Conservation (phyloP, 2,113 vertebrate species). For the Calyptommatus sinebrachiatus region DNA sequence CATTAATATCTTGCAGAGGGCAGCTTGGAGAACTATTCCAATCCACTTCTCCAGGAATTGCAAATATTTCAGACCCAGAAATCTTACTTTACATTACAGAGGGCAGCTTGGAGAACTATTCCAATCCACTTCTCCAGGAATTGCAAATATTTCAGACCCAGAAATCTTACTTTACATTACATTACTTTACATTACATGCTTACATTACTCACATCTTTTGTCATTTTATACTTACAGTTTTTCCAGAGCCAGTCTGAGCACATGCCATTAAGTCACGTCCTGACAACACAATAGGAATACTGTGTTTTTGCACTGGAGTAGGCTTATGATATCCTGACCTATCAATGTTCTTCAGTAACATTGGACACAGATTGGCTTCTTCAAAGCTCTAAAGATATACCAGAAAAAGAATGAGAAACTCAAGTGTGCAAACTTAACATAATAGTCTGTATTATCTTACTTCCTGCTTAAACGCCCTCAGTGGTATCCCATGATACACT, state of each 20-base stretch:
- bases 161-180: neutral
- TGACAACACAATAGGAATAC: constrained; percentile 85
- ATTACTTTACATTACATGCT: neutral
- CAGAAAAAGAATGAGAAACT: neutral
- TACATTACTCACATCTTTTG: neutral
- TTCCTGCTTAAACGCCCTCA: too few species aligned
- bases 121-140: too few species aligned
- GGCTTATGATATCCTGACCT: constrained; percentile 90
- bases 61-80: neutral
- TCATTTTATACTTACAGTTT: constrained; percentile 81
- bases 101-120: too few species aligned
- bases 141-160: neutral
- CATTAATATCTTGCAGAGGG: too few species aligned
- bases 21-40: too few species aligned
- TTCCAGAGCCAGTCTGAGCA: constrained; percentile 95
- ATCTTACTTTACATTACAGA: neutral
- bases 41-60: too few species aligned
- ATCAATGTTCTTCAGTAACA: constrained; percentile 77
- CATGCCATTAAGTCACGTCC: constrained; percentile 96
- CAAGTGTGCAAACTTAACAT: neutral
- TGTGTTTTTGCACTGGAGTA: constrained; percentile 94
- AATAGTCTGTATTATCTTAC: neutral
- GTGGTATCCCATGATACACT: too few species aligned
- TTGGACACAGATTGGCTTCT: constrained; percentile 80
- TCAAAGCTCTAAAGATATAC: constrained; percentile 78